phyloP scores from a whole-genome alignment of 2,113 vertebrate species.

The Petrocephalus microphthalmus region DNA sequence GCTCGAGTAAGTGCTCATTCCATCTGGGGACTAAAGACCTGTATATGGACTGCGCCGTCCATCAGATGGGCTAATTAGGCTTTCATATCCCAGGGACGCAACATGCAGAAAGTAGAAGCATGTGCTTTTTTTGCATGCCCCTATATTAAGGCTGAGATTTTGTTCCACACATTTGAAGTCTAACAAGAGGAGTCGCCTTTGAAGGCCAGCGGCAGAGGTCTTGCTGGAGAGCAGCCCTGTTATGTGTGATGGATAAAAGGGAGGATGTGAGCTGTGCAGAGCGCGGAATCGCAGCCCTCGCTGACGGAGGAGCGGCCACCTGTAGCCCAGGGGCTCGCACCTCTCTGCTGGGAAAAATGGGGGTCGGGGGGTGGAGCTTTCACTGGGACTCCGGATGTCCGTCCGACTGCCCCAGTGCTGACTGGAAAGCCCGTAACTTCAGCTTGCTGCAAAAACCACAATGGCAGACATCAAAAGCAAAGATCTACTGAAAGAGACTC shows the following conservation, averaged over 20 bases:
- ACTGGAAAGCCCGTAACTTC: neutral
- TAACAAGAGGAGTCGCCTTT: conserved; percentile 21
- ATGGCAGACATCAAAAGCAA: neutral
- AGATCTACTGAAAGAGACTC: neutral
- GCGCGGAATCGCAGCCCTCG: neutral
- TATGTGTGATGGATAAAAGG: conserved; percentile 32
- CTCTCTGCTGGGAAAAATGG: conserved; percentile 15
- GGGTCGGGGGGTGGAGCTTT: conserved; percentile 7
- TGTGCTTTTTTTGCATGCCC: neutral
- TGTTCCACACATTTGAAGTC: conserved; percentile 24
- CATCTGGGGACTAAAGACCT: neutral
- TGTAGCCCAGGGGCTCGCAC: neutral
- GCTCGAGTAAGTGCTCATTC: neutral
- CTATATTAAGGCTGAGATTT: neutral
- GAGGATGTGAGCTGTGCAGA: neutral
- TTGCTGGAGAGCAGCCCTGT: conserved; percentile 19
- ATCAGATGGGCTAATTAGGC: conserved; percentile 11
- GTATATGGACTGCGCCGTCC: neutral
- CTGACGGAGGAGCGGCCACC: conserved; percentile 19
- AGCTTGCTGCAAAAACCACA: conserved; percentile 3
- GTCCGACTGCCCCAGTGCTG: conserved; percentile 1
- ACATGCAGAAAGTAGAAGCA: neutral
- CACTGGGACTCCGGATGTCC: neutral
- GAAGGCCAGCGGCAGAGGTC: conserved; percentile 19
- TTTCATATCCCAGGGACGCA: neutral